Evolutionary conservation across 2,797 vertebrate genomes (phyloP).

Genomic region (Botia kubotai): DNA sequence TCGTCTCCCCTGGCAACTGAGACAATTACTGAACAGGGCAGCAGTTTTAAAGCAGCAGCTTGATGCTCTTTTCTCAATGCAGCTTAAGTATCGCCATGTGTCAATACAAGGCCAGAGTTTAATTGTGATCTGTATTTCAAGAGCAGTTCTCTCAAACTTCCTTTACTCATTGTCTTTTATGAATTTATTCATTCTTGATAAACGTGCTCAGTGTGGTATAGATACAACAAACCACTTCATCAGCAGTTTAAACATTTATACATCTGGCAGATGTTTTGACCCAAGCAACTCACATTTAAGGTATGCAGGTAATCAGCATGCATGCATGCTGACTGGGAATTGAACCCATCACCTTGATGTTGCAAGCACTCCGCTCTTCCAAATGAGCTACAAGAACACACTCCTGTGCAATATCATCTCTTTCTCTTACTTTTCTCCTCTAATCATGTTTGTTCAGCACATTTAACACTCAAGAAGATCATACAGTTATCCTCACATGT

Average conservation of each 20-base stretch:
- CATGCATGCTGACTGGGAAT: background rate
- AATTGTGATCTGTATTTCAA: slow-evolving; percentile 20
- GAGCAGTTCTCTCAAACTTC: background rate
- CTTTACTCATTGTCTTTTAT: background rate
- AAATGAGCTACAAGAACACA: background rate
- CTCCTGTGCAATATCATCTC: too few species aligned
- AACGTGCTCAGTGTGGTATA: background rate
- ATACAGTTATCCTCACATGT: too few species aligned
- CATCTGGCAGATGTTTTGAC: background rate
- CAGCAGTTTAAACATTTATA: background rate
- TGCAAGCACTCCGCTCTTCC: background rate
- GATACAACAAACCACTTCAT: background rate
- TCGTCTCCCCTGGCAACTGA: slow-evolving; percentile 10
- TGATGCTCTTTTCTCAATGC: slow-evolving; percentile 1
- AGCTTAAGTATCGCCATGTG: background rate
- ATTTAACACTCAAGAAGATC: background rate
- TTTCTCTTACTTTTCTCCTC: too few species aligned
- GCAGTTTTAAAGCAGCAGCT: background rate
- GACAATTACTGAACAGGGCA: slow-evolving; percentile 26
- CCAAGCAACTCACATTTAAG: background rate
- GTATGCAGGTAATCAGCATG: background rate
- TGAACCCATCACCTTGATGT: background rate
- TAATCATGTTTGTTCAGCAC: background rate
- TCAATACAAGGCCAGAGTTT: background rate
- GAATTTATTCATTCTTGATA: background rate